A percentile compares a stretch with the other conserved stretches of the same genome.
Conservation (phyloP, 2,888 invertebrate species). For the Exocentrus adspersus region DNA sequence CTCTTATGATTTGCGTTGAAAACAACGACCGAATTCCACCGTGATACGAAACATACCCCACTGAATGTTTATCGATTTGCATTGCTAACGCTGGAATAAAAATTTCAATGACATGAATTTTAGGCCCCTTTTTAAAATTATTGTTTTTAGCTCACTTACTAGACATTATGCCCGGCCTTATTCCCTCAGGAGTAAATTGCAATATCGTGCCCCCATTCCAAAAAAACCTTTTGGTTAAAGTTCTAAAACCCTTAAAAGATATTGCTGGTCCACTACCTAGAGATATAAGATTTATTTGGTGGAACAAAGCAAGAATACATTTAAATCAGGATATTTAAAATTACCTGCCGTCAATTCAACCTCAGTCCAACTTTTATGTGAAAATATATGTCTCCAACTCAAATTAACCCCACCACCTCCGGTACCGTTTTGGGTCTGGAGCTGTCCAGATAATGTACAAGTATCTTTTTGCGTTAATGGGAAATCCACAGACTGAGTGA, state of each 20-base stretch:
- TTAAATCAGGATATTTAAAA: too few relatives aligned
- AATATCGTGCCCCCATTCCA: conserved; percentile 79
- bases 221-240: conserved; percentile 78
- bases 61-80: conserved; percentile 87
- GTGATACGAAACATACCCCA: conserved; percentile 89
- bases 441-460: conserved; percentile 82
- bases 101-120: conserved; percentile 4
- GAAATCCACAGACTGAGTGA: conserved; percentile 92
- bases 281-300: conserved; percentile 6
- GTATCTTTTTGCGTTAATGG: conserved; percentile 89
- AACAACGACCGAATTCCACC: conserved; percentile 78
- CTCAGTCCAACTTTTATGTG: conserved; percentile 90
- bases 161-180: conserved; percentile 80
- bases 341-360: conserved; percentile 82
- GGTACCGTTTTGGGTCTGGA: conserved; percentile 89
- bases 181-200: conserved; percentile 80
- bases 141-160: conserved; percentile 66
- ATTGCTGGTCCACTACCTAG: conserved; percentile 77
- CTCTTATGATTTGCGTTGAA: conserved; percentile 83
- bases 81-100: conserved; percentile 75
- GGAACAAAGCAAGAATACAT: not conserved
- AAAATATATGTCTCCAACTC: conserved; percentile 79
- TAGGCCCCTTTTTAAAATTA: conserved; percentile 12
- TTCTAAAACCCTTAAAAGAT: conserved; percentile 82
- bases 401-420: conserved; percentile 83